Base-by-base conservation (phyloP, 2,113 vertebrate species). In the Phalacrocorax carbo region DNA sequence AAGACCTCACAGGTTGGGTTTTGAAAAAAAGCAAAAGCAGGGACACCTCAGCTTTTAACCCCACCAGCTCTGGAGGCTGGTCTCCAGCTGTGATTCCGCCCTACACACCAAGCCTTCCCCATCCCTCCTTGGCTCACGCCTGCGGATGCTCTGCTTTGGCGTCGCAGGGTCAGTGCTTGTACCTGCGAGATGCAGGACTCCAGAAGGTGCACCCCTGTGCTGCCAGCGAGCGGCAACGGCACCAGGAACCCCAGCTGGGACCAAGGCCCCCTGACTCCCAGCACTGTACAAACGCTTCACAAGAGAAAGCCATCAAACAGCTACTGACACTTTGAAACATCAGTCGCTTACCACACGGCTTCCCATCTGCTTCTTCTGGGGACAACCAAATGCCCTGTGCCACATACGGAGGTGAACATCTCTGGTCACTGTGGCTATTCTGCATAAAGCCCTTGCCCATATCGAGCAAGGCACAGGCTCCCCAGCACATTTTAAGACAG, bases 181-280 rank as follows among this genome's bases (percentile, higher is more conserved):
- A 46, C 75, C 51, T 23, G 40, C 0, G 5, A 34, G 69, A 22
- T 5, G 9, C 1, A 2, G 19, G 26, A 9, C 84, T 49, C 26
- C 70, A 40, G 65, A 20, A 62, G 38, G 36, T 7, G 16, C 6
- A 3, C 21, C 55, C 11, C 0, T 1, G 5, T 4, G 26, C 30
- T 48, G 25, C 20, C 55, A 34, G 49, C 1, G 0, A 44, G 60
- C 69, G 7, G 61, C 25, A 15, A 30, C 7, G 4, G 42, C 58
- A 42, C 58, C 30, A 8, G 36, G 9, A 73, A 7, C 20, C n/a
- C 23, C 60, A 34, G 54, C 9, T 8, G 5, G 54, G 22, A 20
- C 49, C 0, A 0, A 25, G n/a, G 19, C 32, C 73, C 30, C 3
- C 0, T 1, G 1, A 55, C 16, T 62, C 60, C 71, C n/a, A 11